Base-by-base conservation (phyloP, 2,888 invertebrate species). In the Magallana nippona region DNA sequence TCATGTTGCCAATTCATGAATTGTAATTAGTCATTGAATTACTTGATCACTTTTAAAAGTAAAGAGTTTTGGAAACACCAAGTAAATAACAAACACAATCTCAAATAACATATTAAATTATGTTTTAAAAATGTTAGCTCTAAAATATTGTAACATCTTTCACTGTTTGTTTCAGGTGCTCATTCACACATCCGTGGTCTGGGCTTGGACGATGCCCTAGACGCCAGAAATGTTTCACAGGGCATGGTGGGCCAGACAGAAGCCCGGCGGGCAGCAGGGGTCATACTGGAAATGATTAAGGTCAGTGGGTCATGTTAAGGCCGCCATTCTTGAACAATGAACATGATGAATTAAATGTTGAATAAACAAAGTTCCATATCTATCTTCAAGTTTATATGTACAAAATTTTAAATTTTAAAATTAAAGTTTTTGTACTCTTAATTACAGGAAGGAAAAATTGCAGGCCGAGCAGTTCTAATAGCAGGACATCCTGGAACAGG, bases 171-270 rank as follows among this genome's bases (percentile, higher is more conserved):
- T 44, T 8, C 63, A 93, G 95, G 99, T 3, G 99, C 99, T 0
- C 99, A 99, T 95, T 99, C 99, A 0, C 99, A 99, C 93, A 99
- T 99, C 85, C 96, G 99, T 89, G 99, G 99, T 0, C 95, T 99
- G 5, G 99, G 99, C 15, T 95, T 99, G 60, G 97, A 98, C 95
- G 98, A 99, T 95, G 97, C 97, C 56, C 95, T 99, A 89, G 98
- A 99, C 94, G 98, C 99, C 0, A 95, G 98, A 90, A 96, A 96
- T 96, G 95, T 96, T 8, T 98, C 98, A 0, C 98, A 99, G 95
- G 99, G 99, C 81, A 98, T 99, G 98, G 99, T 99, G 83, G 99
- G 99, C 0, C 95, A 96, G 95, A 95, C 97, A 88, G 96, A 97
- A 92, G 99, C 99, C 0, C 96, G 99, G 19, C 96, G 98, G 92